Conservation (phyloP, 2,888 invertebrate genomes). For the Xestia rhomboidea region DNA sequence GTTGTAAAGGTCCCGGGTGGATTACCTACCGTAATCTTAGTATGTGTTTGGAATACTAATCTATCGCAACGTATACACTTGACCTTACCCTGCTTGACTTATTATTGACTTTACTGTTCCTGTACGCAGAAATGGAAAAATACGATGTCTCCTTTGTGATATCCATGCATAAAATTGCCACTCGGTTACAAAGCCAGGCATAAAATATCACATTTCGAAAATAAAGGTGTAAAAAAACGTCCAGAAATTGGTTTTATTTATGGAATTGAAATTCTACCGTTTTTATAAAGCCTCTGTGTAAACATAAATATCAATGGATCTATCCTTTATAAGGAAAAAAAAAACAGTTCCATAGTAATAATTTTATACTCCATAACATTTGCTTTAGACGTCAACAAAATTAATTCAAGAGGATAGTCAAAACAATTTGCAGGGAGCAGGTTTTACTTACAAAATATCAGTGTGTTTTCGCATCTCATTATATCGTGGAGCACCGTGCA, state of each 20-base stretch:
- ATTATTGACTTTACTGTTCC: slow-evolving; percentile 14
- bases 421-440: slow-evolving; percentile 43
- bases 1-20: slow-evolving; percentile 27
- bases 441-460: slow-evolving; percentile 72
- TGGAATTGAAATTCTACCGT: slow-evolving; percentile 17
- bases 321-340: neutral
- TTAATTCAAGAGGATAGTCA: slow-evolving; percentile 33
- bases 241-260: neutral
- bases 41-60: slow-evolving; percentile 41
- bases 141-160: slow-evolving; percentile 39
- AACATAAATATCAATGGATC: neutral
- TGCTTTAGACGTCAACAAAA: slow-evolving; percentile 28
- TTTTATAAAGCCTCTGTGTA: neutral
- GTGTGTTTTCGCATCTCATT: slow-evolving; percentile 82
- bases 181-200: slow-evolving; percentile 30
- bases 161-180: slow-evolving; percentile 41
- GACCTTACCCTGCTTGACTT: slow-evolving; percentile 36
- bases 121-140: slow-evolving; percentile 18
- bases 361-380: slow-evolving; percentile 9
- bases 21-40: slow-evolving; percentile 35
- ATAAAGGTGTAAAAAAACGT: slow-evolving; percentile 1
- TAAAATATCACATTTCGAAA: slow-evolving; percentile 36
- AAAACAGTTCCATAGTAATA: neutral
- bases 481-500: slow-evolving; percentile 74
- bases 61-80: slow-evolving; percentile 19